Evolutionary conservation across 2,113 vertebrate species (phyloP).

Genomic region (Aspiorhynchus laticeps): DNA sequence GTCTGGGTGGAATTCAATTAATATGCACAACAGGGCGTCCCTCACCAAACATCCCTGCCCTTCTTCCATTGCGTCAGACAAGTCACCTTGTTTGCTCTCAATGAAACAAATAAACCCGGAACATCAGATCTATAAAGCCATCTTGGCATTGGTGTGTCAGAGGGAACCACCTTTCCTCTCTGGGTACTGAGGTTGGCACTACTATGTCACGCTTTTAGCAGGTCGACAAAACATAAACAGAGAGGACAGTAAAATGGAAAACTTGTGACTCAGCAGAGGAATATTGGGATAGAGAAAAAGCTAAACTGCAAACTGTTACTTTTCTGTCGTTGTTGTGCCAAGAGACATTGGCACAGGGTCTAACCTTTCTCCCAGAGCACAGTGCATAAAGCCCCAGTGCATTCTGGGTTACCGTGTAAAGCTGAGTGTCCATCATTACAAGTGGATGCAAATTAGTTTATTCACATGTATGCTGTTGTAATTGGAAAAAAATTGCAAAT

Average conservation of each 20-base stretch:
- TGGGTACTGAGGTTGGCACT: neutral
- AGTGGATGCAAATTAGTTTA: constrained; percentile 4
- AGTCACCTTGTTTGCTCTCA: constrained; percentile 49
- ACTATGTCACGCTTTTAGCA: neutral
- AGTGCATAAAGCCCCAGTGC: neutral
- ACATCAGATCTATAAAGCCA: constrained; percentile 9
- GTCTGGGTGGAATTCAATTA: constrained; percentile 67
- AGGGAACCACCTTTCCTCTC: constrained; percentile 8
- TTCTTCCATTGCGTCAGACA: constrained; percentile 51
- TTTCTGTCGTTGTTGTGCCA: constrained; percentile 34
- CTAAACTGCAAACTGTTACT: constrained; percentile 21
- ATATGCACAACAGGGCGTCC: constrained; percentile 66
- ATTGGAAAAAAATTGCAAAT: no score
- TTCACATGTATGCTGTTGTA: neutral
- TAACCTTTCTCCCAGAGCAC: constrained; percentile 19
- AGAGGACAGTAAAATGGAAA: constrained; percentile 41
- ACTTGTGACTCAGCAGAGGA: constrained; percentile 44
- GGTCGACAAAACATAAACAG: constrained; percentile 29
- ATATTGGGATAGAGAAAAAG: neutral
- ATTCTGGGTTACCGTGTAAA: constrained; percentile 39
- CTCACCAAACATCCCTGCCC: constrained; percentile 57
- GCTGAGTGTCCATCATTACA: constrained; percentile 11
- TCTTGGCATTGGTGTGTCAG: neutral
- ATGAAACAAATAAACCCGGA: neutral
- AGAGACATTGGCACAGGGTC: constrained; percentile 6